These are phyloP conservation scores for Monodelphis domestica DNA, from an alignment of 2,797 vertebrate species.

Conservation along the genomic window DNA sequence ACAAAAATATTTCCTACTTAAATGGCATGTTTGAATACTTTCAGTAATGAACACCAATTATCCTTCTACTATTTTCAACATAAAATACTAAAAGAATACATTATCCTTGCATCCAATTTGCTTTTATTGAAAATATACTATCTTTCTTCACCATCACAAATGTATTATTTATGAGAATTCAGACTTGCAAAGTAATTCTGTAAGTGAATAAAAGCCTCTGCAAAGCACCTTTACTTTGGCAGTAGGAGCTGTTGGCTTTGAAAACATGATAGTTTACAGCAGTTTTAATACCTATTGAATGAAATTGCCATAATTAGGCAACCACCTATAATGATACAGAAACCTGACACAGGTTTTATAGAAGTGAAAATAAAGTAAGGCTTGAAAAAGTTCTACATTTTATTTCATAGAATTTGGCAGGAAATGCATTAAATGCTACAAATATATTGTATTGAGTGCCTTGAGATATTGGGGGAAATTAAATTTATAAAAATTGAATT, in stretches of 20 bases:
- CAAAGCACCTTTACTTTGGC: conserved; percentile 43
- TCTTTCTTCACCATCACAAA: conserved; percentile 50
- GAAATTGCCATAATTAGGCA: conserved; percentile 54
- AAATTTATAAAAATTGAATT: background rate
- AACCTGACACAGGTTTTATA: conserved; percentile 18
- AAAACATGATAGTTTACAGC: conserved; percentile 23
- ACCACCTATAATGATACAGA: background rate
- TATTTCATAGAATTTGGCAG: background rate
- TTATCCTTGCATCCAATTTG: conserved; percentile 54
- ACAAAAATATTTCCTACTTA: conserved; percentile 33
- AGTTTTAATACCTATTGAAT: conserved; percentile 42
- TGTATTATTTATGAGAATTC: conserved; percentile 70
- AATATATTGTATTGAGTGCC: background rate
- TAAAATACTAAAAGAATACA: conserved; percentile 52
- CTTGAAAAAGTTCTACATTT: background rate
- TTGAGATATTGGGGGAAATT: background rate
- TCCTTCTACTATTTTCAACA: conserved; percentile 45
- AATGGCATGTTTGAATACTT: conserved; percentile 63
- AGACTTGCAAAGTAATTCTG: conserved; percentile 56
- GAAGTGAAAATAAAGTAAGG: conserved; percentile 16
- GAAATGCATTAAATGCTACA: background rate
- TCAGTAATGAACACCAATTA: conserved; percentile 58
- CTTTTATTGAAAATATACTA: conserved; percentile 40
- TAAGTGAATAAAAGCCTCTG: conserved; percentile 63
- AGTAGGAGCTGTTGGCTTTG: conserved; percentile 26